These are phyloP conservation scores for Megamerina dolium DNA, from an alignment of 2,888 invertebrate genomes.

Conservation along the genomic window DNA sequence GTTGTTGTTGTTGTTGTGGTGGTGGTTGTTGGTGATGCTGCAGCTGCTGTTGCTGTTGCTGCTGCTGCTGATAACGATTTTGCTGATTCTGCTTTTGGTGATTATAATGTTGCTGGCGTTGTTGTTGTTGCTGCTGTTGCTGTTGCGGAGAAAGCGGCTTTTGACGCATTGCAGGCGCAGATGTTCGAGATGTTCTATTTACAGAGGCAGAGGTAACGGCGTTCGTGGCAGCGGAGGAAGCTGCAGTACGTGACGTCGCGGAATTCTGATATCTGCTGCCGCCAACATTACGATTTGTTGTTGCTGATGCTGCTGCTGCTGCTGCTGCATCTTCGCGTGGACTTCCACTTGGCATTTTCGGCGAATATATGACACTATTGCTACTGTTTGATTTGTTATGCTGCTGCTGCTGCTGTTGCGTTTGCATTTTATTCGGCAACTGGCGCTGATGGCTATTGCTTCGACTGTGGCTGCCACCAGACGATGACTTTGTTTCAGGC, in stretches of 20 bases:
- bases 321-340: constrained; percentile 24
- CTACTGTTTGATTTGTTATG: constrained; percentile 20
- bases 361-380: constrained; percentile 25
- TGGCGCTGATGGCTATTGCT: constrained; percentile 16
- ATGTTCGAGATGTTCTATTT: constrained; percentile 18
- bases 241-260: constrained; percentile 10
- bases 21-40: too few species aligned
- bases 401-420: constrained; percentile 24
- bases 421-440: constrained; percentile 17
- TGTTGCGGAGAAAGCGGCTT: constrained; percentile 20
- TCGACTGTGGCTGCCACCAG: constrained; percentile 6
- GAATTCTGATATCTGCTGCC: background rate
- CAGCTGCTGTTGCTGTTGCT: constrained; percentile 18
- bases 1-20: too few species aligned
- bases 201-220: constrained; percentile 20
- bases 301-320: constrained; percentile 18
- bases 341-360: constrained; percentile 16
- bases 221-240: constrained; percentile 13
- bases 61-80: constrained; percentile 22
- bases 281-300: constrained; percentile 13
- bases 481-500: constrained; percentile 19
- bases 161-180: too few species aligned
- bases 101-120: constrained; percentile 19
- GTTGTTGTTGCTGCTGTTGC: constrained; percentile 23
- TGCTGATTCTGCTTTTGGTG: constrained; percentile 19